Evolutionary conservation across 1,140 invertebrate genomes (phyloP), one percentile per base, ranked within the genome.

Genomic region (Stegodyphus dumicola): DNA sequence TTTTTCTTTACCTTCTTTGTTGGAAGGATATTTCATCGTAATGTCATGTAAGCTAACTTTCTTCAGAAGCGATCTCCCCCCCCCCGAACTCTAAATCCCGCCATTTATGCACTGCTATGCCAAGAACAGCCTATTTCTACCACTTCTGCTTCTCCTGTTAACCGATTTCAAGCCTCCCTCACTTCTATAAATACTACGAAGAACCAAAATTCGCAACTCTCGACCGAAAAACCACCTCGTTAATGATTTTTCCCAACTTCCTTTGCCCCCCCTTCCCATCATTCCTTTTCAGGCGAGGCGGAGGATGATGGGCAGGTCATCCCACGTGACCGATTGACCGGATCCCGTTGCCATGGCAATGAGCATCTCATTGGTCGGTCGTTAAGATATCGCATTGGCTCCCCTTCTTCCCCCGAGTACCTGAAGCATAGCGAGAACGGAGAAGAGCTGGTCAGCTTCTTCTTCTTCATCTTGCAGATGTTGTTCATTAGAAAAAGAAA

Each of bases 271-370:
- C 49, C 64, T 17, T 80, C 78, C 52, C 33, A 33, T 33, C 33
- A 33, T 33, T 33, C 33, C 33, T 33, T 33, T 33, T 33, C 33
- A 33, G 33, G 33, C 33, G 33, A 33, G 33, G 33, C 33, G 33
- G 33, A 33, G 67, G 71, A 83, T 83, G 80, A 77, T 70, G 64
- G 81, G 73, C 81, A 77, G 81, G 81, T 85, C 78, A 81, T 81
- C 78, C 56, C 77, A 79, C 80, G 80, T 83, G 80, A 83, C 80
- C 80, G 81, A 85, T 85, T 85, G 81, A 85, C 81, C 81, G 74
- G 81, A 85, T 85, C 81, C 74, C 81, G 81, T 85, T 77, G 65
- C 81, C 53, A 85, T 85, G 74, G 81, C 52, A 53, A 85, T 70
- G 51, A 77, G 73, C 73, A 77, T 85, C 81, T 77, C 73, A 85